These are phyloP conservation scores for Halesus radiatus DNA, from an alignment of 1,140 invertebrate species.

Conservation along the genomic window DNA sequence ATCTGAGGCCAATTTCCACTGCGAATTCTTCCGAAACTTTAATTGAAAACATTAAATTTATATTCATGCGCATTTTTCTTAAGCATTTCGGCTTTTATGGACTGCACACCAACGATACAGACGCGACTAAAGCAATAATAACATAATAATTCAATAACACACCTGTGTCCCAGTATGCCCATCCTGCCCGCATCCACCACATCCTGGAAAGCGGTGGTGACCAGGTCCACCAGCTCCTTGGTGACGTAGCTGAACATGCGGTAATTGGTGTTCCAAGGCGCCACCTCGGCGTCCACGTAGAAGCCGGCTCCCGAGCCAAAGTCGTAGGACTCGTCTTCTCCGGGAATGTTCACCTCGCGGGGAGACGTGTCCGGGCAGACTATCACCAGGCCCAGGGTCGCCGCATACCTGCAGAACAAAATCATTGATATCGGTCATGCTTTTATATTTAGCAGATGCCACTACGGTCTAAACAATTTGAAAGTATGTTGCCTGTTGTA, in stretches of 20 bases:
- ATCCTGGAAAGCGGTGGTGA: constrained; percentile 71
- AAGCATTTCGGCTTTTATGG: too few species aligned
- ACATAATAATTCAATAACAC: constrained; percentile 39
- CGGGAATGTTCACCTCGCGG: constrained; percentile 88
- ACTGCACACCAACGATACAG: too few species aligned
- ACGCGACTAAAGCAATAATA: not conserved
- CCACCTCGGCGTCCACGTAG: constrained; percentile 92
- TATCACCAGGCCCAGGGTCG: constrained; percentile 86
- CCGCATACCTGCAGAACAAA: constrained; percentile 79
- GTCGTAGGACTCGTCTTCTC: constrained; percentile 92
- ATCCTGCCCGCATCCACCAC: constrained; percentile 71
- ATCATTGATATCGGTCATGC: too few species aligned
- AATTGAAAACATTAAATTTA: too few species aligned
- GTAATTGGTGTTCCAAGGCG: constrained; percentile 95
- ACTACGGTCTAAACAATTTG: too few species aligned
- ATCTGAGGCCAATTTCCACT: too few species aligned
- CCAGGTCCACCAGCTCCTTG: constrained; percentile 86
- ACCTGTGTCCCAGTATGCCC: constrained; percentile 92
- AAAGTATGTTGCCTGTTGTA: too few species aligned
- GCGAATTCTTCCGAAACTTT: too few species aligned
- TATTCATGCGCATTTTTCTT: too few species aligned
- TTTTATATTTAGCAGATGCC: too few species aligned
- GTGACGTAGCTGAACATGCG: constrained; percentile 98
- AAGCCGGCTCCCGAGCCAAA: constrained; percentile 97
- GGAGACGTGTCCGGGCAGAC: constrained; percentile 97